phyloP scores from a whole-genome alignment of 2,888 invertebrate species.

The Conops quadrifasciatus region DNA sequence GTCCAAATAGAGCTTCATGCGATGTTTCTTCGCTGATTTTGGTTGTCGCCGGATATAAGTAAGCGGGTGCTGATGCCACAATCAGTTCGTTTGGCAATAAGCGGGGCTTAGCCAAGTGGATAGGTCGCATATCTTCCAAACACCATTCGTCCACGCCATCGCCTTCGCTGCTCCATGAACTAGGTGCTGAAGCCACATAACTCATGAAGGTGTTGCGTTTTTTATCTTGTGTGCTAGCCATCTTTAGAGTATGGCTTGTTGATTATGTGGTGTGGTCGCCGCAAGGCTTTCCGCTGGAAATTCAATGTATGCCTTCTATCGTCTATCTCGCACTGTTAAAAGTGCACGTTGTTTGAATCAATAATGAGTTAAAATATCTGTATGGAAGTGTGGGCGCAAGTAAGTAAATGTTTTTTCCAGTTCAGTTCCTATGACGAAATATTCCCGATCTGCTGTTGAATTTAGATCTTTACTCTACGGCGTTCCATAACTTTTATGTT shows the following conservation, averaged over 20 bases:
- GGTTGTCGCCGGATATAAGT: conserved; percentile 77
- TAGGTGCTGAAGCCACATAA: conserved; percentile 58
- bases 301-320: not conserved
- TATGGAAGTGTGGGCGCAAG: conserved; percentile 3
- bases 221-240: conserved; percentile 33
- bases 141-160: conserved; percentile 55
- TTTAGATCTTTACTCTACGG: no score
- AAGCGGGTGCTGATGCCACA: conserved; percentile 84
- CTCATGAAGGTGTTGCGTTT: conserved; percentile 60
- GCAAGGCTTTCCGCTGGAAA: conserved; percentile 16
- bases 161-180: conserved; percentile 45
- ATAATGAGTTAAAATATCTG: conserved; percentile 28
- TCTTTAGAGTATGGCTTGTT: conserved; percentile 27
- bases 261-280: conserved; percentile 24
- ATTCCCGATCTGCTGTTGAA: no score
- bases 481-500: no score
- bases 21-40: conserved; percentile 52
- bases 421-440: no score
- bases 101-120: conserved; percentile 55
- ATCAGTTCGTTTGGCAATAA: conserved; percentile 71
- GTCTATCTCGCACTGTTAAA: not conserved
- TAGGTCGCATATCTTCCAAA: conserved; percentile 56
- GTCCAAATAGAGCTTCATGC: conserved; percentile 82
- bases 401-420: not conserved
- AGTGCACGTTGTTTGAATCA: conserved; percentile 37